Evolutionary conservation across 2,797 vertebrate species (phyloP).

Genomic region (Sebastes paucispinis): DNA sequence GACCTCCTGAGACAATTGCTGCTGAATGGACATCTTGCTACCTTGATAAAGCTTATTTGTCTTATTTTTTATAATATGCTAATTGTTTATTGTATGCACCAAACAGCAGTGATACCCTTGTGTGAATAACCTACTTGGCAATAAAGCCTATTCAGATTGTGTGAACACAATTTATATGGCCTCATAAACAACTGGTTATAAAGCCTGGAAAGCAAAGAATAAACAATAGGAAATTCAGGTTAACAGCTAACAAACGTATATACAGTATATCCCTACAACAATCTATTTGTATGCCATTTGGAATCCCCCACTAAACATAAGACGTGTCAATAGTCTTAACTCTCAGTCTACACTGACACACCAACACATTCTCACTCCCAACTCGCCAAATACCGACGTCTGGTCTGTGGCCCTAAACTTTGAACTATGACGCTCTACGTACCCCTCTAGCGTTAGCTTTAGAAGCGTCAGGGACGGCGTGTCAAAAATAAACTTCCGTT

Average conservation of each 20-base stretch:
- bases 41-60: neutral
- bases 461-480: no score
- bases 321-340: neutral
- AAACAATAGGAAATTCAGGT: neutral
- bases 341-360: neutral
- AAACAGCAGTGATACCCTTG: no score
- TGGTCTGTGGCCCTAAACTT: neutral
- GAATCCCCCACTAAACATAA: neutral
- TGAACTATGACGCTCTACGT: no score
- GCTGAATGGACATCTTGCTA: neutral
- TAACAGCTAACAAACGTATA: neutral
- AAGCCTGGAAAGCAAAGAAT: neutral
- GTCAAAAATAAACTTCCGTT: no score
- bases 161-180: neutral
- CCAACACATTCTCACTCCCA: no score
- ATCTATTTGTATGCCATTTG: neutral
- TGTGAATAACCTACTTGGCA: neutral
- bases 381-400: no score
- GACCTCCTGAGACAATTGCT: slow-evolving; percentile 40
- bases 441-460: no score
- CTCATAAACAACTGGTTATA: neutral
- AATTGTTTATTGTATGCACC: no score
- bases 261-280: neutral
- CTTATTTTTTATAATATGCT: no score
- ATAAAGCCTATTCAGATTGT: neutral